Evolutionary conservation across 2,113 vertebrate species (phyloP).

Genomic region (Micromys minutus): DNA sequence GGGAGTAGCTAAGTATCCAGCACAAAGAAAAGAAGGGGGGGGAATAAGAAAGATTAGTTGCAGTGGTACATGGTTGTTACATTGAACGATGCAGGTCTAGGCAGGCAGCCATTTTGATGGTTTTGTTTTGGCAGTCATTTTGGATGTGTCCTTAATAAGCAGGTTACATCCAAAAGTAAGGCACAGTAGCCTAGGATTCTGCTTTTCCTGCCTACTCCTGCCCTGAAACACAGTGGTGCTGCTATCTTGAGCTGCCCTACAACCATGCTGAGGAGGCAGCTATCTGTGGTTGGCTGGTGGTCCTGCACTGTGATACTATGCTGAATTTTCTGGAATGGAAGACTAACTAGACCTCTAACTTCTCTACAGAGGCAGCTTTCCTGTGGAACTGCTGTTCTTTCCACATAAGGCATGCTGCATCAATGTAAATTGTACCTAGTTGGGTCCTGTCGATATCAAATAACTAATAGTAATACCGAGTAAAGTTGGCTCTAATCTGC

Average conservation of each 20-base stretch:
- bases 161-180: background rate
- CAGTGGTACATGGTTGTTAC: background rate
- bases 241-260: slow-evolving; percentile 95
- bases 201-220: background rate
- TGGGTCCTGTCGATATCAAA: no score
- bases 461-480: no score
- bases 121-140: background rate
- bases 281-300: slow-evolving; percentile 98
- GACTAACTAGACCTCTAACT: slow-evolving; percentile 95
- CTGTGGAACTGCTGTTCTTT: slow-evolving; percentile 98
- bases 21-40: background rate
- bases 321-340: slow-evolving; percentile 98
- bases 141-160: background rate
- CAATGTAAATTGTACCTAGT: slow-evolving; percentile 79
- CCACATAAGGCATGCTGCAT: slow-evolving; percentile 98
- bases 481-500: no score
- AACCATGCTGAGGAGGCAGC: slow-evolving; percentile 99
- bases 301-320: slow-evolving; percentile 99
- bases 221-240: background rate
- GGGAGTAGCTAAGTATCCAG: background rate
- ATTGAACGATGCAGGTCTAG: background rate
- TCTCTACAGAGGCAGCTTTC: slow-evolving; percentile 97
- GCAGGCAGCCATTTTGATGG: background rate
- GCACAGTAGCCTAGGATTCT: background rate
- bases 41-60: no score